A percentile compares a stretch with the other conserved stretches of the same genome.
Evolutionary conservation across 2,888 invertebrate genomes (phyloP).

Genomic region (Drosophila longiperda): DNA sequence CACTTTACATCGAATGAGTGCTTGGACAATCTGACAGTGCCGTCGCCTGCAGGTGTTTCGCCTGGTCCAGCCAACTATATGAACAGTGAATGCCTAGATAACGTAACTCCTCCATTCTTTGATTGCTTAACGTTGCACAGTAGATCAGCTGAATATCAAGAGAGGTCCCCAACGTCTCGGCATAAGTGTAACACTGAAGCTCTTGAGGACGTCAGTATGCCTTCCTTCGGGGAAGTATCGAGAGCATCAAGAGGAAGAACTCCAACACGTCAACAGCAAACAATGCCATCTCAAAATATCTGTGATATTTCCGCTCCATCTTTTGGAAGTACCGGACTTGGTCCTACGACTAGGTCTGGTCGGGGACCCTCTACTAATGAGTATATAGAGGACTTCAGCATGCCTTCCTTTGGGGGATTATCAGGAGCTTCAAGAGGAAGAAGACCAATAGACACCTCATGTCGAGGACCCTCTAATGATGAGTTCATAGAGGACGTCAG

Average conservation of each 20-base stretch:
- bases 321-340: neutral
- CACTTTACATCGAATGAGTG: neutral
- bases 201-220: slow-evolving; percentile 29
- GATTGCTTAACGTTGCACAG: neutral
- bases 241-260: slow-evolving; percentile 6
- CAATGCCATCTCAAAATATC: slow-evolving; percentile 15
- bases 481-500: slow-evolving; percentile 11
- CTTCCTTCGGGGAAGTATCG: slow-evolving; percentile 20
- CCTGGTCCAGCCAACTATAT: neutral
- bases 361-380: slow-evolving; percentile 1
- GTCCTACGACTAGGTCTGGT: neutral
- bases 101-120: slow-evolving; percentile 39
- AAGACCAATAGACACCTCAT: neutral
- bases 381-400: slow-evolving; percentile 25
- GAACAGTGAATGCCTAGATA: slow-evolving; percentile 30
- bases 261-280: neutral
- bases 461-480: neutral
- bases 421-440: neutral
- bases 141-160: neutral
- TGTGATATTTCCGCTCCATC: neutral
- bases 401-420: slow-evolving; percentile 5
- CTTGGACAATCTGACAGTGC: slow-evolving; percentile 34
- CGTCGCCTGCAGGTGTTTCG: slow-evolving; percentile 17
- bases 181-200: slow-evolving; percentile 15
- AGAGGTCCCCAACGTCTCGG: slow-evolving; percentile 2